These are phyloP conservation scores for Colius striatus DNA, from an alignment of 2,113 vertebrate genomes.

Conservation along the genomic window DNA sequence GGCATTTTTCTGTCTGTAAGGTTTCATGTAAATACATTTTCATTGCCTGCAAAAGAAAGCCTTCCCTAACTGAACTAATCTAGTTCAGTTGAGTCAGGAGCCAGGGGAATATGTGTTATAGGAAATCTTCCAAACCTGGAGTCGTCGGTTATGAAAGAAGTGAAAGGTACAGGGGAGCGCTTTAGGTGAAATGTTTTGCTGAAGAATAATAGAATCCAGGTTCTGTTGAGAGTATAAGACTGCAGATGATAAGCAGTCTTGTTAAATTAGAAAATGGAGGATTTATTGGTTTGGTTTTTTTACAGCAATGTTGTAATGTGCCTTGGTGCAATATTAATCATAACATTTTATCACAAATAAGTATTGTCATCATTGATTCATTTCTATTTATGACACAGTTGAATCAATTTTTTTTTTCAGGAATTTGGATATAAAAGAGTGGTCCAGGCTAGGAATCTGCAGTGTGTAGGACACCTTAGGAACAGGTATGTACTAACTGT, in stretches of 20 bases:
- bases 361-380: not conserved
- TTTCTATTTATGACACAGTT: not conserved
- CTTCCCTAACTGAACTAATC: not conserved
- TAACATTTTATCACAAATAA: not conserved
- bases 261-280: not conserved
- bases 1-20: not conserved
- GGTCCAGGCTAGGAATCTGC: not conserved
- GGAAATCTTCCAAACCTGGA: not conserved
- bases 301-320: not conserved
- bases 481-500: not conserved
- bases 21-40: not conserved
- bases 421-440: not conserved
- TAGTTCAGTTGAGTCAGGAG: not conserved
- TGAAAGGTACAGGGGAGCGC: not conserved
- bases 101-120: rapidly evolving
- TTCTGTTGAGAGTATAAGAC: not conserved
- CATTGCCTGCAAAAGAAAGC: not conserved
- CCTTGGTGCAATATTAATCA: not conserved
- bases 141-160: not conserved
- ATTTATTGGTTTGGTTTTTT: not conserved
- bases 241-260: not conserved
- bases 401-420: not conserved
- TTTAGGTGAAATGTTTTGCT: not conserved
- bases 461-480: not conserved
- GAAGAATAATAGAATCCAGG: not conserved